Conservation (phyloP, 64 coral and sea anemone species). For the Anthopleura sola region DNA sequence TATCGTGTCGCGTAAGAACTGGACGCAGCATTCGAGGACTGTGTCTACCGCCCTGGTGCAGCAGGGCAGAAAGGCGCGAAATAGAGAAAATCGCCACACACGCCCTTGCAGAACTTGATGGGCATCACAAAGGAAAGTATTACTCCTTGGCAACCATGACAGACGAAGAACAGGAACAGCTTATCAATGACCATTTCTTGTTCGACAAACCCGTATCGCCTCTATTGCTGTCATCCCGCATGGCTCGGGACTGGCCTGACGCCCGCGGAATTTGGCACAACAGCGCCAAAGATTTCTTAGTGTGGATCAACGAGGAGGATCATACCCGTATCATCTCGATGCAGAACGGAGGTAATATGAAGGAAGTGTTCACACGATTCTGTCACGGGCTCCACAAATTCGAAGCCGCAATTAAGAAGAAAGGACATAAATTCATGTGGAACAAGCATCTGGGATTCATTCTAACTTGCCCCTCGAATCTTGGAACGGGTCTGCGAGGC, state of each 20-base stretch:
- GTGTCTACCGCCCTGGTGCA: slow-evolving; percentile 73
- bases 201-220: slow-evolving; percentile 94
- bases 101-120: slow-evolving; percentile 63
- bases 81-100: slow-evolving; percentile 64
- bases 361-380: slow-evolving; percentile 78
- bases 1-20: slow-evolving; percentile 80
- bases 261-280: slow-evolving; percentile 96
- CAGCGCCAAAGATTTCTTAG: slow-evolving; percentile 63
- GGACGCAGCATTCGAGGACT: slow-evolving; percentile 87
- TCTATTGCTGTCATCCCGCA: slow-evolving; percentile 53
- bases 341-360: slow-evolving; percentile 95
- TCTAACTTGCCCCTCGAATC: slow-evolving; percentile 79
- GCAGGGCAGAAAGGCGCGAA: slow-evolving; percentile 65
- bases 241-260: slow-evolving; percentile 92
- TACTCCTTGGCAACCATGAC: slow-evolving; percentile 86
- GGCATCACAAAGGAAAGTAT: slow-evolving; percentile 69
- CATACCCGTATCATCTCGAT: slow-evolving; percentile 90
- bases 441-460: slow-evolving; percentile 80
- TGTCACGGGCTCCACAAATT: slow-evolving; percentile 71
- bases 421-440: slow-evolving; percentile 86
- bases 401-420: slow-evolving; percentile 66
- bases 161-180: slow-evolving; percentile 67
- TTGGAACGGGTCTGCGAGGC: slow-evolving; percentile 77
- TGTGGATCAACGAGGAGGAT: slow-evolving; percentile 93
- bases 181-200: slow-evolving; percentile 88